Evolutionary conservation across 2,797 vertebrate species (phyloP), one percentile per base, ranked within the genome.

Genomic region (Crotalus adamanteus): DNA sequence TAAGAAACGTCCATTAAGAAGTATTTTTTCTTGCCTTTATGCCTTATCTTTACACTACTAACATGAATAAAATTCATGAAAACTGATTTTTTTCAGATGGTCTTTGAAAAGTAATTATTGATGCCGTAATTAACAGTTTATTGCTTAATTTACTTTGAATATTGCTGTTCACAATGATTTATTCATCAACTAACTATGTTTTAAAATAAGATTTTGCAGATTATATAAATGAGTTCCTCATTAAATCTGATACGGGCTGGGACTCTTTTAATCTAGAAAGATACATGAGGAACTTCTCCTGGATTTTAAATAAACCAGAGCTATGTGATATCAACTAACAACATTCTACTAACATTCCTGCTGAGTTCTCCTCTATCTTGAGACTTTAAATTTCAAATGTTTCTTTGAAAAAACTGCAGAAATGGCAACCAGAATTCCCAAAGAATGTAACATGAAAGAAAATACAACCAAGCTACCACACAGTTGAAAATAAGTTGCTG

Each of bases 161-260:
- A 11, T 1, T 63, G 26, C 9, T 63, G 60, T 63, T 65, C 11
- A 78, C 87, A 94, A 59, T 93, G 86, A 93, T 85, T 88, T 90
- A 25, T 88, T 0, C 91, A 89, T 95, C 56, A 26, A 2, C 5
- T 94, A 93, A 89, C 92, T 89, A 5, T 83, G 4, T 91, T 95
- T 94, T 94, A 90, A 85, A 93, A 90, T 94, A 47, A 90, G 91
- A 14, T 8, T 88, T 87, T 91, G 9, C 69, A 94, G 94, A 25
- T 85, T 96, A 94, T 91, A 60, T 94, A 93, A 88, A 96, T 73
- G 60, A 91, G 92, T 92, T 42, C 18, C 26, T 73, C 0, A 87
- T 93, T 94, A 3, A 25, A 94, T 93, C 65, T 95, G 87, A 92
- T 92, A 86, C 16, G 3, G 22, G n/a, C 87, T 86, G 63, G 85